Evolutionary conservation across 1,140 invertebrate genomes (phyloP).

Genomic region (Lepidurus couesii): DNA sequence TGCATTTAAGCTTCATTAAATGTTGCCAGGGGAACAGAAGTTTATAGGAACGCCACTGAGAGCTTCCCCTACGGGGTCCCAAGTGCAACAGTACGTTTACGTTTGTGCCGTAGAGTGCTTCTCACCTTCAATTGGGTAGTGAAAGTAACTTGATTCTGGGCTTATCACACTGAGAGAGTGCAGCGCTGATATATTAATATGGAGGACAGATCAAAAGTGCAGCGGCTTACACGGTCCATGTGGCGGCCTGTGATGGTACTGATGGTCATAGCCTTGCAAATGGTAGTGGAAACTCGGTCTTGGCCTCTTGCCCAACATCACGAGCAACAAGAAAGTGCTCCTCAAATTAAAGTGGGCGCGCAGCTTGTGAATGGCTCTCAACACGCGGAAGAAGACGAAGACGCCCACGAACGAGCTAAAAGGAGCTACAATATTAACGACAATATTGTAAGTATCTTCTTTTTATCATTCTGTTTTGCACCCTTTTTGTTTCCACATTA

Average conservation of each 20-base stretch:
- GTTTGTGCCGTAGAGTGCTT: not conserved
- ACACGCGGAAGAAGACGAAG: conserved; percentile 13
- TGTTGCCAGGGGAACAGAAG: not conserved
- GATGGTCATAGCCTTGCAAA: not conserved
- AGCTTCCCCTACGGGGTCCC: not conserved
- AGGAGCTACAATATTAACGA: conserved; percentile 19
- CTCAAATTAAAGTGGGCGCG: conserved; percentile 17
- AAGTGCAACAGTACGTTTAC: not conserved
- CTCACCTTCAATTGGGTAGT: conserved; percentile 5
- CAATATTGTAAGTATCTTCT: conserved; percentile 8
- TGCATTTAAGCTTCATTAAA: not conserved
- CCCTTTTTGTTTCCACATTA: not conserved
- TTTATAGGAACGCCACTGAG: not conserved
- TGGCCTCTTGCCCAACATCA: not conserved
- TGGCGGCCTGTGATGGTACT: conserved; percentile 12
- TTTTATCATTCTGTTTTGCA: not conserved
- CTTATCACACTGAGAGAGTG: not conserved
- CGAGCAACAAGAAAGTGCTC: not conserved
- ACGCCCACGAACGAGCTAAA: conserved; percentile 17
- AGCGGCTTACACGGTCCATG: not conserved
- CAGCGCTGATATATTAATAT: conserved; percentile 6
- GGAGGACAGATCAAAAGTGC: conserved; percentile 12
- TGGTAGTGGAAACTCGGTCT: not conserved
- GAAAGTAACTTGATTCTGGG: not conserved
- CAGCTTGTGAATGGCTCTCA: conserved; percentile 17